Percentiles rank a stretch among this genome's conserved stretches.
These are phyloP conservation scores for Holacanthus passer DNA, from an alignment of 2,113 vertebrate genomes.

Conservation along the genomic window DNA sequence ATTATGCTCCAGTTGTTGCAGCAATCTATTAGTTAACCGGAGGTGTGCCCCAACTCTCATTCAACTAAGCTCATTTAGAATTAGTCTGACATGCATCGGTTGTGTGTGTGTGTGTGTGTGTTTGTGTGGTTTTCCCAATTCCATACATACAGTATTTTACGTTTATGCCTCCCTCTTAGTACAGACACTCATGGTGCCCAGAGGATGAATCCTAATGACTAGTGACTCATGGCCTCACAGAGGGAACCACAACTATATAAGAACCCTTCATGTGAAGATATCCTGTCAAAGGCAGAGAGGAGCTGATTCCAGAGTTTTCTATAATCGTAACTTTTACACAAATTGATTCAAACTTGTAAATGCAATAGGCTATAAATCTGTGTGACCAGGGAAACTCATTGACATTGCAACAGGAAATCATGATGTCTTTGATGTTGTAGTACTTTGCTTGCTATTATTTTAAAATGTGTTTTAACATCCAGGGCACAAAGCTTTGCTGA, in stretches of 20 bases:
- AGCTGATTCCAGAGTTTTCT: not conserved
- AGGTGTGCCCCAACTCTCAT: not conserved
- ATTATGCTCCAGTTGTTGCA: slow-evolving; percentile 10
- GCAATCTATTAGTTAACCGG: not conserved
- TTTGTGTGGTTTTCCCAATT: not conserved
- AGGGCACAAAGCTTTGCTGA: not conserved
- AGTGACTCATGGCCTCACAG: no score
- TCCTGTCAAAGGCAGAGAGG: not conserved
- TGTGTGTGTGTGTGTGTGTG: not conserved
- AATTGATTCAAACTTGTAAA: slow-evolving; percentile 9
- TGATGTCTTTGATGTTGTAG: not conserved
- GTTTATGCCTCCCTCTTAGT: no score
- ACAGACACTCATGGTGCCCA: no score
- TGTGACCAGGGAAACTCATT: not conserved
- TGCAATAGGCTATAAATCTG: not conserved
- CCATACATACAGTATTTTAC: not conserved
- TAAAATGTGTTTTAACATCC: not conserved
- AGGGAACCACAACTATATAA: not conserved
- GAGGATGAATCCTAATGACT: no score
- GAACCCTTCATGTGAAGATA: not conserved
- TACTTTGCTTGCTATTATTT: not conserved
- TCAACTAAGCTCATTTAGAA: not conserved
- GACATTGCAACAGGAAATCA: slow-evolving; percentile 3
- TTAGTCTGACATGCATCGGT: no score
- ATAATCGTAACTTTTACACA: not conserved